phyloP scores from a whole-genome alignment of 2,113 vertebrate genomes.

The Caretta caretta region DNA sequence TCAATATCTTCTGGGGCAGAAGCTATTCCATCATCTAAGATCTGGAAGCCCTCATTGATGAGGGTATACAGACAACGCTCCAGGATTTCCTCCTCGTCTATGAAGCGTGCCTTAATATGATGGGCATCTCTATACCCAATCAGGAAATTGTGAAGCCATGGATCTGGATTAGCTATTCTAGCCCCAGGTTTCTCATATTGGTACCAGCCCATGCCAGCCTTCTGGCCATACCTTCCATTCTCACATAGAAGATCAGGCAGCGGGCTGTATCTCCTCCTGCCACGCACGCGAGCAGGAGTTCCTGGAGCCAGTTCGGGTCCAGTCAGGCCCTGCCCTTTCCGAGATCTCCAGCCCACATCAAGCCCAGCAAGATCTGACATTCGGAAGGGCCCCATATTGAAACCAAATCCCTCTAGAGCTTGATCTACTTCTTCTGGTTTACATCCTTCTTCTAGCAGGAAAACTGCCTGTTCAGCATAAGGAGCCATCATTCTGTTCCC shows the following conservation, averaged over 20 bases:
- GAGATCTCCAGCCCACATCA: conserved; percentile 90
- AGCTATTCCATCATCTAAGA: conserved; percentile 90
- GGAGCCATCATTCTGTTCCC: conserved; percentile 90
- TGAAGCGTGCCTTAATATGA: conserved; percentile 73
- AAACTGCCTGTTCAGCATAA: conserved; percentile 82
- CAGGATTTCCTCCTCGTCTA: conserved; percentile 87
- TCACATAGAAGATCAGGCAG: conserved; percentile 91
- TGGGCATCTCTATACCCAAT: conserved; percentile 83
- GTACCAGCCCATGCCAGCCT: conserved; percentile 91
- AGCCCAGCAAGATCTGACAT: conserved; percentile 90
- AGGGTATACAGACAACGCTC: conserved; percentile 89
- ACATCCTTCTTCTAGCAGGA: conserved; percentile 93
- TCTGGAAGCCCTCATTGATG: conserved; percentile 90
- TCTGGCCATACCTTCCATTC: conserved; percentile 89
- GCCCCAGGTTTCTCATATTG: conserved; percentile 85
- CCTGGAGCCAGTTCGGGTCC: conserved; percentile 64
- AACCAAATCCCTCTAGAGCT: conserved; percentile 90
- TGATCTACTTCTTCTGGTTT: conserved; percentile 86
- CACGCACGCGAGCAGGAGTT: conserved; percentile 73
- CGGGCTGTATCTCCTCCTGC: conserved; percentile 85
- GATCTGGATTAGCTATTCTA: conserved; percentile 82
- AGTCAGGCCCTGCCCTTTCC: conserved; percentile 81
- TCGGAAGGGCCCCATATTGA: conserved; percentile 89
- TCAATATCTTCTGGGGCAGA: conserved; percentile 91
- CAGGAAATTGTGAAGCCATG: conserved; percentile 85